phyloP scores from a whole-genome alignment of 2,888 invertebrate genomes.

The Hedychridium roseum region DNA sequence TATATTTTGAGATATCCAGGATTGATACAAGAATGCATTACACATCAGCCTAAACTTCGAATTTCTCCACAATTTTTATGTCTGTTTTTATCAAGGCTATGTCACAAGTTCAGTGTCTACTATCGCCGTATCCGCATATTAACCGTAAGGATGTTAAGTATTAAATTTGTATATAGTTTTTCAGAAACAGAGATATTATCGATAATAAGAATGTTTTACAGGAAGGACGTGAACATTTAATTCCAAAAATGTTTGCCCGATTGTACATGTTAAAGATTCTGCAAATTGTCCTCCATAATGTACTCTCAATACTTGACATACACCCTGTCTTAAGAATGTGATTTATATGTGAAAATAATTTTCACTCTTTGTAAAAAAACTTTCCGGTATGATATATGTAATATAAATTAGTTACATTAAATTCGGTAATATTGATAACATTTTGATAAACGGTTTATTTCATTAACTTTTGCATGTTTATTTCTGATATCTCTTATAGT shows the following conservation, averaged over 20 bases:
- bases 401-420: background rate
- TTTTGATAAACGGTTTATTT: too few relatives aligned
- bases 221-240: constrained; percentile 74
- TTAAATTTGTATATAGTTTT: background rate
- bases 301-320: constrained; percentile 72
- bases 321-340: constrained; percentile 77
- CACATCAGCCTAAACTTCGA: constrained; percentile 63
- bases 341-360: constrained; percentile 37
- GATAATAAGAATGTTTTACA: constrained; percentile 62
- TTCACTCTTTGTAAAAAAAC: background rate
- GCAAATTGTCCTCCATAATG: constrained; percentile 71
- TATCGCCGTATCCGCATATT: constrained; percentile 77
- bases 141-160: constrained; percentile 66
- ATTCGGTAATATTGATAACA: too few relatives aligned
- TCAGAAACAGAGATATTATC: too few relatives aligned
- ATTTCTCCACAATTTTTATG: constrained; percentile 73
- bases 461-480: too few relatives aligned
- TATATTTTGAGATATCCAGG: constrained; percentile 73
- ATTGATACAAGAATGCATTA: constrained; percentile 69
- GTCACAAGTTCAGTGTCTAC: constrained; percentile 75
- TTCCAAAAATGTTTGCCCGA: constrained; percentile 74
- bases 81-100: constrained; percentile 71
- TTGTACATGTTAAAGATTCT: constrained; percentile 74
- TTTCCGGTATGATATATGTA: background rate
- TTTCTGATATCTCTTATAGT: too few relatives aligned